A percentile compares a stretch with the other conserved stretches of the same genome.
phyloP scores from a whole-genome alignment of 2,797 vertebrate genomes.

The Pseudochaenichthys georgianus region DNA sequence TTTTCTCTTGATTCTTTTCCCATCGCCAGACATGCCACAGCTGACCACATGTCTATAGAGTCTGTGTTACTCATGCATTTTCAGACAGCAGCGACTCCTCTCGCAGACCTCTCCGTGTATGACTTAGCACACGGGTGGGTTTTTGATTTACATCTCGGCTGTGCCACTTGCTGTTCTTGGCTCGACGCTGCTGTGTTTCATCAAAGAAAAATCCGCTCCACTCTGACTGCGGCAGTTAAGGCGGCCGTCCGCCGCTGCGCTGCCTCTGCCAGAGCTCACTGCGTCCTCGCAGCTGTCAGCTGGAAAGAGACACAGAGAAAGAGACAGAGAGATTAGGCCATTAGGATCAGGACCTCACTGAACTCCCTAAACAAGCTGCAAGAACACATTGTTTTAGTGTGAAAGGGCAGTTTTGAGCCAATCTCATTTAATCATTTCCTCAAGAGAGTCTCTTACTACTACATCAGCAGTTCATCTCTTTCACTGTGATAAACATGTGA shows the following conservation, averaged over 20 bases:
- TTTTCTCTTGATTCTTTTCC: constrained; percentile 27
- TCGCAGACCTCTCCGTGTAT: constrained; percentile 84
- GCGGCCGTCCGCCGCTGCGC: constrained; percentile 67
- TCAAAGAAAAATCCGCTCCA: constrained; percentile 88
- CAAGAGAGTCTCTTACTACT: constrained; percentile 9
- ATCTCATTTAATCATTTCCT: constrained; percentile 36
- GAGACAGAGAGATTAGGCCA: constrained; percentile 31
- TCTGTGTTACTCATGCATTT: constrained; percentile 88
- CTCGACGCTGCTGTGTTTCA: constrained; percentile 83
- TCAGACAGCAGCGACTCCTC: constrained; percentile 86
- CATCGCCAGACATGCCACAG: constrained; percentile 79
- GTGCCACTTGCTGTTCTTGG: constrained; percentile 91
- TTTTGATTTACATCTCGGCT: constrained; percentile 89
- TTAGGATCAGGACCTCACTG: constrained; percentile 29
- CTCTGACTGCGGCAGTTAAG: constrained; percentile 75
- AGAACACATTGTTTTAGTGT: constrained; percentile 32
- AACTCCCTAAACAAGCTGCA: constrained; percentile 41
- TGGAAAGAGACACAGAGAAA: constrained; percentile 41
- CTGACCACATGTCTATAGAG: constrained; percentile 85
- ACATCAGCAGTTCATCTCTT: constrained; percentile 37
- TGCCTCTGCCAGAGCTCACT: constrained; percentile 63
- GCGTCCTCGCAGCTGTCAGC: constrained; percentile 69
- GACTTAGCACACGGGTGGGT: constrained; percentile 87
- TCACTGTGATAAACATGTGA: neutral
- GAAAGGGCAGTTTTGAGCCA: constrained; percentile 30